These are phyloP conservation scores for Spea bombifrons DNA, from an alignment of 2,113 vertebrate species.

Conservation along the genomic window DNA sequence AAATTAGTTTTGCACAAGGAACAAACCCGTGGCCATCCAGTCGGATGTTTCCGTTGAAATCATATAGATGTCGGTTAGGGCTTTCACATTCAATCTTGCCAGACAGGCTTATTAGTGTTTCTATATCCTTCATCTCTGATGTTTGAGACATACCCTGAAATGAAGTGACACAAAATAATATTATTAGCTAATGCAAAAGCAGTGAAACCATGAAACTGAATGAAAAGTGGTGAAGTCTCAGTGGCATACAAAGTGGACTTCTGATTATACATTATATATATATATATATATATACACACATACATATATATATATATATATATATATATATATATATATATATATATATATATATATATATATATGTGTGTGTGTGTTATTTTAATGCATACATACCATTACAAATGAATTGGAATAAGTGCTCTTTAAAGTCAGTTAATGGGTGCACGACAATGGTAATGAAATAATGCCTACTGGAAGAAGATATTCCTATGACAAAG, in stretches of 20 bases:
- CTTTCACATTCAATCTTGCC: slow-evolving; percentile 95
- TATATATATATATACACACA: too few relatives aligned
- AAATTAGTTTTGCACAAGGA: too few relatives aligned
- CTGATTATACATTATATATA: too few relatives aligned
- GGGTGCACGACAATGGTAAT: too few relatives aligned
- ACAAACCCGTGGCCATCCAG: slow-evolving; percentile 87
- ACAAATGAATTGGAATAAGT: too few relatives aligned
- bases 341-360: too few relatives aligned
- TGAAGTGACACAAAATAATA: slow-evolving; percentile 17
- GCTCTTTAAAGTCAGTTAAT: too few relatives aligned
- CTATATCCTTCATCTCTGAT: slow-evolving; percentile 86
- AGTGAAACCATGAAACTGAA: too few relatives aligned
- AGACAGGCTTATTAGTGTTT: slow-evolving; percentile 82
- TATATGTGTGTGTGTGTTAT: neutral
- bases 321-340: too few relatives aligned
- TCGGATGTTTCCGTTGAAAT: slow-evolving; percentile 95
- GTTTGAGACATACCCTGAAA: slow-evolving; percentile 87
- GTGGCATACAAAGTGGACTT: slow-evolving; percentile 4
- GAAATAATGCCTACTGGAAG: neutral
- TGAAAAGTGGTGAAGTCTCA: neutral
- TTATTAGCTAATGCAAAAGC: neutral
- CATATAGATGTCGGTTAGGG: slow-evolving; percentile 94
- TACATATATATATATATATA: too few relatives aligned
- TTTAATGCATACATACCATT: neutral
- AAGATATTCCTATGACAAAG: neutral